Base-by-base conservation (phyloP, 2,113 vertebrate species). In the Tetrax tetrax region DNA sequence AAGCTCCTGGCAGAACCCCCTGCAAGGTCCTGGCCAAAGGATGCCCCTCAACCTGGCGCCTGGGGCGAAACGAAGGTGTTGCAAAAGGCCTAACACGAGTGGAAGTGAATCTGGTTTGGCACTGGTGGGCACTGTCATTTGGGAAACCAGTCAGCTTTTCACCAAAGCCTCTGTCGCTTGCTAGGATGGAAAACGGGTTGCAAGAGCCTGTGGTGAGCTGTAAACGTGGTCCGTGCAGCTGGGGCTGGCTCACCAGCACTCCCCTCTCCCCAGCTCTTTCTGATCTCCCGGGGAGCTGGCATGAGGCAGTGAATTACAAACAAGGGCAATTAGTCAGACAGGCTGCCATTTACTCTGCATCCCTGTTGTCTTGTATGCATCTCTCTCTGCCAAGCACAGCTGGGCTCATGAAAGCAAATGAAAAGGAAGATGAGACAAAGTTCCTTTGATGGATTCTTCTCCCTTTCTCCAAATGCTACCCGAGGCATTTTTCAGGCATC, bases 11-110 rank as follows among this genome's bases (percentile, higher is more conserved):
- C 13, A 76, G 76, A 54, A 27, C 5, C 10, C 48, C 12, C 9
- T 51, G 61, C 17, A 27, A 82, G 9, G 51, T 29, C 56, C 9
- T 59, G 43, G n/a, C 59, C 45, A 50, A 0, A 19, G 50, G 57
- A 20, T 56, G 48, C 4, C 31, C 16, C 37, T 38, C 72, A 18
- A 0, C 18, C 37, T 14, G n/a, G 15, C 19, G 16, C 28, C 43
- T 12, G 50, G 37, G 33, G 24, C 51, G 45, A 17, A n/a, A 35
- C n/a, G 15, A 71, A 78, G 69, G 3, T 2, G 5, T 13, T 28
- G 54, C 25, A 14, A 54, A 38, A n/a, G 63, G 28, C 15, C 37
- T 7, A 18, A 12, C 0, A 0, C 1, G 31, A 22, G 14, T 7
- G 27, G 56, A 63, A 66, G 31, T 8, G 9, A 43, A 22, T 14